Evolutionary conservation across 53 echinoderm and acorn worm genomes (phyloP), one percentile per base, ranked within the genome.

Genomic region (Echinarachnius parma): DNA sequence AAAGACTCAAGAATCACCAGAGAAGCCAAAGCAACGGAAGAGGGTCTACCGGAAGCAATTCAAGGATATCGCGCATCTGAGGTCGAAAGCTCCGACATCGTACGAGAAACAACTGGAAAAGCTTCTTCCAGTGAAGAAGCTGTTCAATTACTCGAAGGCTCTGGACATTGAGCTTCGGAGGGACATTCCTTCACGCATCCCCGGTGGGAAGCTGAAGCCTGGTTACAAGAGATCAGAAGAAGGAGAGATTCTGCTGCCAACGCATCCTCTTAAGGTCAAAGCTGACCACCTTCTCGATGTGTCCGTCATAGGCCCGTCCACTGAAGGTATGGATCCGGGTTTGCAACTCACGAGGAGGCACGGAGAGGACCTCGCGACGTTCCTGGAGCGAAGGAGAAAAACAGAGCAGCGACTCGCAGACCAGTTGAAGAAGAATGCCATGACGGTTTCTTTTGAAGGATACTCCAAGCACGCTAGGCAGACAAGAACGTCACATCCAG

Each of bases 171-270:
- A 89, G 28, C 53, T 89, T 4, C 71, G 78, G 53, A 81, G 74
- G 39, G 66, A 81, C 19, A 89, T 85, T 15, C 89, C 89, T 15
- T 54, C 80, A 16, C 48, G 89, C 7, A 11, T 86, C 4, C 89
- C 89, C 3, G 89, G 89, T 25, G 84, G 89, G 1, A 89, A 85
- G 31, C 85, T 89, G 9, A 89, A 89, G 77, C 89, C 85, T 5
- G 56, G 29, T 1, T 71, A 54, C 35, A 71, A 25, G 36, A 29
- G 72, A 25, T 61, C 9, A 4, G 23, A 19, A 21, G 55, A 53
- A 25, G 72, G 72, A 2, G 72, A 71, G 37, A 53, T 71, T 4
- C 13, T 20, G 16, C 22, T 71, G 8, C 72, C 72, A 3, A 28
- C 53, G 3, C 72, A 72, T 33, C 54, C 54, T 21, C 44, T 78